Base-by-base conservation (phyloP, 1,140 invertebrate genomes). In the Solenopsis invicta region DNA sequence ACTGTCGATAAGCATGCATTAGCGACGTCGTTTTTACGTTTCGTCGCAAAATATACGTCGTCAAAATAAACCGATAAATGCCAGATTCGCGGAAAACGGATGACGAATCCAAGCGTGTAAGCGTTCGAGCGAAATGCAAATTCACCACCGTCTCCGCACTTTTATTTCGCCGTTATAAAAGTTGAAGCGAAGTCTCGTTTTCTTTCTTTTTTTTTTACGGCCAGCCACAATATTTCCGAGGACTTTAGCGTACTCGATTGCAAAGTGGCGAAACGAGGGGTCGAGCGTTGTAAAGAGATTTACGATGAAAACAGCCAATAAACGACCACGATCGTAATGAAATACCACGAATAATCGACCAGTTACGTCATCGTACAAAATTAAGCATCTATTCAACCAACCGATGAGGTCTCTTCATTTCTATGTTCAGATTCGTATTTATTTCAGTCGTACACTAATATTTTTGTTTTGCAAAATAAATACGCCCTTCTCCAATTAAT, bases 101-200 rank as follows among this genome's bases (percentile, higher is more conserved):
- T 77, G 82, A 78, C 82, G 82, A 78, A 85, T 85, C 82, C 54
- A 41, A 80, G 34, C 59, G 67, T 37, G 87, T 88, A 69, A 78
- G 18, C 52, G 71, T 62, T 16, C 54, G 62, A 62, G 56, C 71
- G 12, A 86, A 78, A 90, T 90, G 88, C 76, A 90, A 89, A 89
- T 89, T 50, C 18, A 24, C 41, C 56, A 56, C 75, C 54, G 29
- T 50, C 64, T 75, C 50, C 54, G 66, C 50, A 78, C 85, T 91
- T 92, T 92, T 91, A 92, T 91, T 88, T 88, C 85, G 85, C 75
- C 81, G 67, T 92, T 91, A 92, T 82, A 77, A 89, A 93, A 93
- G 85, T 92, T 88, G 37, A 52, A 80, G 66, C 62, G 41, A 69
- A 91, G 52, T 88, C 69, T 89, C 77, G 52, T 88, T 87, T 85